A percentile compares a stretch with the other conserved stretches of the same genome.
These are phyloP conservation scores for Serripes groenlandicus DNA, from an alignment of 2,888 invertebrate genomes.

Conservation along the genomic window DNA sequence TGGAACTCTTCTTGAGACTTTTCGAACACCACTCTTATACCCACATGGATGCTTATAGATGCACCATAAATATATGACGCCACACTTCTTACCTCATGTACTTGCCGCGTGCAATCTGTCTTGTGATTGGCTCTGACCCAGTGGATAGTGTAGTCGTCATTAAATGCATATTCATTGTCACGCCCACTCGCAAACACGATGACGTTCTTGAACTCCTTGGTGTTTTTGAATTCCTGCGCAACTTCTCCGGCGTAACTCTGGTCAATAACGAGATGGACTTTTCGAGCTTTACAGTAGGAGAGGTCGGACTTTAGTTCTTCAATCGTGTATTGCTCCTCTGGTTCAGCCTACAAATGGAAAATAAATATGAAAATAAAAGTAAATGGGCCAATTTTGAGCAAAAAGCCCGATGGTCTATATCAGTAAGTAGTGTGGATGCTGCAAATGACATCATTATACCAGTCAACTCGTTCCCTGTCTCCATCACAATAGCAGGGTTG, in stretches of 20 bases:
- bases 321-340: constrained; percentile 87
- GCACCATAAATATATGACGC: too few species aligned
- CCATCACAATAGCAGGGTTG: too few species aligned
- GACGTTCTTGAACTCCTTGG: constrained; percentile 83
- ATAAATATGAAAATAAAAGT: too few species aligned
- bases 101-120: constrained; percentile 82
- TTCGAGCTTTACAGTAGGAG: constrained; percentile 86
- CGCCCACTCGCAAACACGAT: constrained; percentile 85
- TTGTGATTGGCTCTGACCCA: constrained; percentile 85
- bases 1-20: too few species aligned
- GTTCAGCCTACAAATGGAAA: constrained; percentile 82
- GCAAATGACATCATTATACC: too few species aligned
- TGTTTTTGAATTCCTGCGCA: constrained; percentile 82
- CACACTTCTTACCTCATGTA: constrained; percentile 83
- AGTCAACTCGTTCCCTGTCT: too few species aligned
- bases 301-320: constrained; percentile 87
- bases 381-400: too few species aligned
- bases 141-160: constrained; percentile 84
- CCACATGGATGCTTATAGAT: too few species aligned
- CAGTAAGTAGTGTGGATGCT: too few species aligned
- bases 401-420: too few species aligned
- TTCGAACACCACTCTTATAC: too few species aligned
- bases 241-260: constrained; percentile 87
- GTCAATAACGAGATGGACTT: constrained; percentile 87
- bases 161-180: constrained; percentile 84